Conservation (phyloP, 2,888 invertebrate genomes). For the Melieria picta region DNA sequence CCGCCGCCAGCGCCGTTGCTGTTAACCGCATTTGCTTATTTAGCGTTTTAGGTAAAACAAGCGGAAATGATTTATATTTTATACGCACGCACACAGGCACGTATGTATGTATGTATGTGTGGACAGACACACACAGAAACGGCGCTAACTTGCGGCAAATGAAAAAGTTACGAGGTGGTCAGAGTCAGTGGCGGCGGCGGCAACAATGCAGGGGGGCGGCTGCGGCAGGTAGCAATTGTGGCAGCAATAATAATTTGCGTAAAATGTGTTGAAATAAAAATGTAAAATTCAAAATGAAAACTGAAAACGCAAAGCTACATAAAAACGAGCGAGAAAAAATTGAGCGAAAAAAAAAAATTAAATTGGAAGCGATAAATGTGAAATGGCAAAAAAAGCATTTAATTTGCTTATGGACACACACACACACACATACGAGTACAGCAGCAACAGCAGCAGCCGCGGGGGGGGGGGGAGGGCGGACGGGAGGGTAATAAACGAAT, state of each 20-base stretch:
- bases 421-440: neutral
- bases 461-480: too few relatives aligned
- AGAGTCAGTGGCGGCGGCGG: neutral
- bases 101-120: neutral
- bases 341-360: too few relatives aligned
- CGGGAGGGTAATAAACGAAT: too few relatives aligned
- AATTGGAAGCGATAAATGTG: too few relatives aligned
- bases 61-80: slow-evolving; percentile 5
- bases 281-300: too few relatives aligned
- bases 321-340: too few relatives aligned
- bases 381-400: too few relatives aligned
- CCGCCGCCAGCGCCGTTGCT: neutral
- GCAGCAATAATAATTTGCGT: too few relatives aligned
- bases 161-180: neutral
- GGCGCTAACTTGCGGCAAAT: neutral
- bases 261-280: too few relatives aligned
- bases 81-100: neutral
- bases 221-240: neutral
- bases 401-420: neutral
- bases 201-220: neutral
- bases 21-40: neutral
- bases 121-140: neutral
- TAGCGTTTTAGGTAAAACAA: slow-evolving; percentile 5
- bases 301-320: too few relatives aligned
- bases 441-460: too few relatives aligned